phyloP scores from a whole-genome alignment of 2,888 invertebrate species.

The Drosophila robusta region DNA sequence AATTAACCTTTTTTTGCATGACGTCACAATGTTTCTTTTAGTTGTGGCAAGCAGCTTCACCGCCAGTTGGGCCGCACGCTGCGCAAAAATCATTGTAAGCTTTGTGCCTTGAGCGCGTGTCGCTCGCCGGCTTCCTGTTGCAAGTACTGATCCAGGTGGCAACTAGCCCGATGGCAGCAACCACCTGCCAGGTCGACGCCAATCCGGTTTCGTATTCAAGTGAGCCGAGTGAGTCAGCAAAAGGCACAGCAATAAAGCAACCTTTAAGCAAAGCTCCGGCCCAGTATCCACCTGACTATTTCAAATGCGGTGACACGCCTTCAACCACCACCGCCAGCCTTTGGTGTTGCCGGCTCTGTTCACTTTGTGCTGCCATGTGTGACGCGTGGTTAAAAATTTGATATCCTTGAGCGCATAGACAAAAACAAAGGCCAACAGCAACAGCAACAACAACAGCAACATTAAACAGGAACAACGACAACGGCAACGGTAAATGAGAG shows the following conservation, averaged over 20 bases:
- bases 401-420: constrained; percentile 67
- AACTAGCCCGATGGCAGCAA: constrained; percentile 7
- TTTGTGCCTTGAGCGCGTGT: background rate
- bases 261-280: constrained; percentile 4
- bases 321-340: constrained; percentile 16
- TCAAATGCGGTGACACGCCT: constrained; percentile 18
- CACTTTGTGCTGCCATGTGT: constrained; percentile 62
- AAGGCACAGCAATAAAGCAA: constrained; percentile 6
- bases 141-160: constrained; percentile 17
- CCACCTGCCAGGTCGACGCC: constrained; percentile 23
- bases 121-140: constrained; percentile 4
- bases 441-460: constrained; percentile 2
- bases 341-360: constrained; percentile 8
- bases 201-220: constrained; percentile 49
- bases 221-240: constrained; percentile 28
- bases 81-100: background rate
- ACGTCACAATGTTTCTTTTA: background rate
- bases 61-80: background rate
- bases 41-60: background rate
- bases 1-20: background rate
- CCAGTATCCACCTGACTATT: constrained; percentile 17
- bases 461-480: constrained; percentile 4
- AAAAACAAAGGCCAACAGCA: constrained; percentile 29
- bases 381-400: constrained; percentile 78
- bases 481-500: constrained; percentile 24